Conservation (phyloP, 2,113 vertebrate species). For the Ranitomeya imitator region DNA sequence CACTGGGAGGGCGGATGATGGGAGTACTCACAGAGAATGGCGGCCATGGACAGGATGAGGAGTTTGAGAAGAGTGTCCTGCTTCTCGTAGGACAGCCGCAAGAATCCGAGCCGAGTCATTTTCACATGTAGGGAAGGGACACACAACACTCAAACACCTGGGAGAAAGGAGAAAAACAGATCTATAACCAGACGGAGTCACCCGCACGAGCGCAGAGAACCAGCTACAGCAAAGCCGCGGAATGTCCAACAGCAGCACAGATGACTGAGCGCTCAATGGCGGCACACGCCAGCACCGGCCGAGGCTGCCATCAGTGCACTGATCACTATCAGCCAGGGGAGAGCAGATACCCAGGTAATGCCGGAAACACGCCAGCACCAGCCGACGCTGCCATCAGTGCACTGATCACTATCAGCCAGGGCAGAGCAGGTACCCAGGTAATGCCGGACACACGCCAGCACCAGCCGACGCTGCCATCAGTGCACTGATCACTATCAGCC, state of each 20-base stretch:
- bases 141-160: constrained; percentile 68
- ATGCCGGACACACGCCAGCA: too few relatives aligned
- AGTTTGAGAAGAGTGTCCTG: constrained; percentile 98
- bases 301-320: too few relatives aligned
- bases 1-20: neutral
- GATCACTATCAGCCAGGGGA: too few relatives aligned
- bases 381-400: too few relatives aligned
- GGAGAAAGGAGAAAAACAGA: neutral
- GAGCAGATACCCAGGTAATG: too few relatives aligned
- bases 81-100: constrained; percentile 97
- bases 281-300: too few relatives aligned
- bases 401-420: too few relatives aligned
- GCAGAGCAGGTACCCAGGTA: too few relatives aligned
- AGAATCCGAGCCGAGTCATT: constrained; percentile 95
- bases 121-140: constrained; percentile 68
- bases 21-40: constrained; percentile 88
- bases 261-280: too few relatives aligned
- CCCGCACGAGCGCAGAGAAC: too few relatives aligned
- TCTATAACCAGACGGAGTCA: neutral
- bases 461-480: neutral
- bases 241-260: neutral
- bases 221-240: neutral
- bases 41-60: constrained; percentile 97
- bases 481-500: neutral
- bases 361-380: too few relatives aligned